Evolutionary conservation across 1,140 invertebrate genomes (phyloP), one percentile per base, ranked within the genome.

Genomic region (Colletes gigas): DNA sequence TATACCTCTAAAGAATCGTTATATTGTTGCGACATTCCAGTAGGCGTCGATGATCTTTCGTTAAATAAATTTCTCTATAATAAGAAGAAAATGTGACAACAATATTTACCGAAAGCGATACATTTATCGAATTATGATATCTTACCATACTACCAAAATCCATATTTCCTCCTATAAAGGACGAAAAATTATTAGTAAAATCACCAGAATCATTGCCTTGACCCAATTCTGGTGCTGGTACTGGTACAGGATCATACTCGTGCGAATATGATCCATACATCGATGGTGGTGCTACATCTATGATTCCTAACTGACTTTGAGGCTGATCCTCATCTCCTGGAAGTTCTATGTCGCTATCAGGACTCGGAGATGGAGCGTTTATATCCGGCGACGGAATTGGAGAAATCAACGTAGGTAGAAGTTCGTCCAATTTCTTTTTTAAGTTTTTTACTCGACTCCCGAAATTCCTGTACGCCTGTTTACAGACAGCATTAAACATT

Each of bases 391-490:
- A 97, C 44, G 96, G 96, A 86, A 96, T 94, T 3, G 96, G 96
- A 79, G 94, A 94, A 52, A 93, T 90, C 14, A 95, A 93, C 74
- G 94, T 95, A 3, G 95, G 94, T 68, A 98, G 90, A 44, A 97
- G 91, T 83, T 98, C 97, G 84, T 97, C 97, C 57, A 98, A 90
- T 90, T 97, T 98, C 60, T 96, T 96, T 90, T 98, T 97, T 30
- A 98, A 94, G 72, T 95, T 95, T 90, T 97, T 97, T 0, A 99
- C 97, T 85, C 97, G 94, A 57, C 95, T 95, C 3, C 97, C 97
- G 94, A 98, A 99, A 89, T 97, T 98, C 93, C 97, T 97, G 90
- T 98, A 99, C 9, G 98, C 98, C 97, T 98, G 86, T 54, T 91
- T 88, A 88, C 15, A 9, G 89, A 54, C 79, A 72, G 76, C 52